A percentile compares a stretch with the other conserved stretches of the same genome.
Evolutionary conservation across 2,797 vertebrate genomes (phyloP).

Genomic region (Sarcoramphus papa): DNA sequence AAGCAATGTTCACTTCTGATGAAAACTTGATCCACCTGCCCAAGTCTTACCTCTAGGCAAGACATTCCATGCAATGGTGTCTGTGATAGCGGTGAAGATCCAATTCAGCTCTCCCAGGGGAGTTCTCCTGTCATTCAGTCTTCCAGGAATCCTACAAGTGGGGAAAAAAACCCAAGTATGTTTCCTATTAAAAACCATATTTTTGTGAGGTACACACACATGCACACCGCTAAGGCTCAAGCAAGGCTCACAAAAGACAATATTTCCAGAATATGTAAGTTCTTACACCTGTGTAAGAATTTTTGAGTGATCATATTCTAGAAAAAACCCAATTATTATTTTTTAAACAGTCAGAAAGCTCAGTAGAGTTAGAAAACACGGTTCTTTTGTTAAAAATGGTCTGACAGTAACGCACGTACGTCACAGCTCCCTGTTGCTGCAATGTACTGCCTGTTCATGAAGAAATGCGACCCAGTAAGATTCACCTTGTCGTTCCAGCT

Average conservation of each 20-base stretch:
- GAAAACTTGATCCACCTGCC: neutral
- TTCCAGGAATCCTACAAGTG: conserved; percentile 88
- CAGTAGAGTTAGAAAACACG: neutral
- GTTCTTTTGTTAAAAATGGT: neutral
- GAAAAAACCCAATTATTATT: neutral
- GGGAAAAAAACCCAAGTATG: neutral
- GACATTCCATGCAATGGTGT: conserved; percentile 98
- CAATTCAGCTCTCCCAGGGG: conserved; percentile 97
- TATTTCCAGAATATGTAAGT: neutral
- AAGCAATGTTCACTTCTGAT: neutral
- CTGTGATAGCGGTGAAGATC: conserved; percentile 99
- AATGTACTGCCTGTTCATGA: fast-evolving
- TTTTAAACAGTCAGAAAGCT: neutral
- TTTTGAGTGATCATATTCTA: neutral
- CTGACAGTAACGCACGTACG: neutral
- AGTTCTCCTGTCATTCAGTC: conserved; percentile 95
- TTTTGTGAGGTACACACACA: neutral
- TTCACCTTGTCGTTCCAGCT: neutral
- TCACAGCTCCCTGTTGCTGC: neutral
- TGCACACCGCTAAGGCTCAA: neutral
- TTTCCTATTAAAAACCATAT: neutral
- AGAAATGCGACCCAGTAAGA: fast-evolving
- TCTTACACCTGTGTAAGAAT: neutral
- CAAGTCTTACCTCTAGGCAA: conserved; percentile 87
- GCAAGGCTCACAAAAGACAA: neutral